Evolutionary conservation across 2,113 vertebrate species (phyloP).

Genomic region (Tinamus guttatus): DNA sequence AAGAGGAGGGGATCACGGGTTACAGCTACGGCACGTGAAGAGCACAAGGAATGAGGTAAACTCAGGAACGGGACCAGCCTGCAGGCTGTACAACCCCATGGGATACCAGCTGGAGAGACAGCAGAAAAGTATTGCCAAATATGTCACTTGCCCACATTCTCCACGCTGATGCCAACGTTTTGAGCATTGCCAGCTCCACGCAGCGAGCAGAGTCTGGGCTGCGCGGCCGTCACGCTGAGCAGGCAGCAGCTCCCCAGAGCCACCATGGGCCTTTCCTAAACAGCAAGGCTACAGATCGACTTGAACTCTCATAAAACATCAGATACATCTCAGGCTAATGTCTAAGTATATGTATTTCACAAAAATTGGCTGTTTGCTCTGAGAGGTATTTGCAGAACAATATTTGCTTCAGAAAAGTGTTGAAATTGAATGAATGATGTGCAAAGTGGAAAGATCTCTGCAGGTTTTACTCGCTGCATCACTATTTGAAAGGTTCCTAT

Average conservation of each 20-base stretch:
- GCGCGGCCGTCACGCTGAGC: fast-evolving
- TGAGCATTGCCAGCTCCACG: not conserved
- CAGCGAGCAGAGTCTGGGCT: not conserved
- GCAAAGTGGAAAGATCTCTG: not conserved
- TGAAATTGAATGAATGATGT: not conserved
- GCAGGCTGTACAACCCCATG: not conserved
- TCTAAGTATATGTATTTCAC: not conserved
- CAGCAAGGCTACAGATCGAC: fast-evolving
- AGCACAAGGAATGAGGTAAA: fast-evolving
- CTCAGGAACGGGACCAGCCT: not conserved
- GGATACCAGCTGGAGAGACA: not conserved
- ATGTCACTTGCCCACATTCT: fast-evolving
- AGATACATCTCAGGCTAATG: not conserved
- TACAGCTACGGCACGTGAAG: not conserved
- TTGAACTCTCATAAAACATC: not conserved
- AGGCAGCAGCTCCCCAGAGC: fast-evolving
- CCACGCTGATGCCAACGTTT: not conserved
- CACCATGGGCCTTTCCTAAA: not conserved
- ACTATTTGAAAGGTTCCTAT: not conserved
- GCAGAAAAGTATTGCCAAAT: not conserved
- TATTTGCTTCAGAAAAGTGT: not conserved
- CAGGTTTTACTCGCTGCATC: not conserved
- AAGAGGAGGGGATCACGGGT: not conserved
- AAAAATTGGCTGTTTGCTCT: not conserved
- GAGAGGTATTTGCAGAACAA: not conserved